Evolutionary conservation across 2,113 vertebrate genomes (phyloP).

Genomic region (Pituophis catenifer): DNA sequence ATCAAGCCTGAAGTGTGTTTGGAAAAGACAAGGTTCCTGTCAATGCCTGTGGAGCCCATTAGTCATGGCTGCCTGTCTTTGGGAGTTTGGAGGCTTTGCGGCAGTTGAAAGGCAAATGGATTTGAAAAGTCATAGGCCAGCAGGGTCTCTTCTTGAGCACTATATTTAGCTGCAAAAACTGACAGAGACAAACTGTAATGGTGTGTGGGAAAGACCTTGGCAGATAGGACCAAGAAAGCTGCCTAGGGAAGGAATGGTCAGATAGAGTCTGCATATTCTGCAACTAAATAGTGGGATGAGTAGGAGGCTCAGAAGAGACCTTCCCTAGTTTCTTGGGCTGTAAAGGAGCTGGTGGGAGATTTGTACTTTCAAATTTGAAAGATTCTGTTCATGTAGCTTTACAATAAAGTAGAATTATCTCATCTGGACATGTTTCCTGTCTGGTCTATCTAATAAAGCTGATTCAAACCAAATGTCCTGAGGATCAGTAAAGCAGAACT

Average conservation of each 20-base stretch:
- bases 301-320: too few relatives aligned
- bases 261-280: too few relatives aligned
- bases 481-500: not conserved
- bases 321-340: too few relatives aligned
- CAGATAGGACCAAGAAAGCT: not conserved
- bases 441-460: not conserved
- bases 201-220: not conserved
- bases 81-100: not conserved
- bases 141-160: not conserved
- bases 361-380: not conserved
- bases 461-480: not conserved
- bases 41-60: constrained; percentile 13
- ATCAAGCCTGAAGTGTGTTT: constrained; percentile 2
- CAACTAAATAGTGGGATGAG: too few relatives aligned
- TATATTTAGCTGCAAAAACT: not conserved
- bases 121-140: not conserved
- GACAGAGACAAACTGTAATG: not conserved
- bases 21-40: constrained; percentile 1
- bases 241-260: too few relatives aligned
- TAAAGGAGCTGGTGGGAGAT: not conserved
- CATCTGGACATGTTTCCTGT: too few relatives aligned
- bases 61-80: not conserved
- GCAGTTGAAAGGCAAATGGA: not conserved
- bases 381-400: not conserved
- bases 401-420: too few relatives aligned